A percentile compares a stretch with the other conserved stretches of the same genome.
Conservation (phyloP, 2,888 invertebrate species). For the Sinelater perroti region DNA sequence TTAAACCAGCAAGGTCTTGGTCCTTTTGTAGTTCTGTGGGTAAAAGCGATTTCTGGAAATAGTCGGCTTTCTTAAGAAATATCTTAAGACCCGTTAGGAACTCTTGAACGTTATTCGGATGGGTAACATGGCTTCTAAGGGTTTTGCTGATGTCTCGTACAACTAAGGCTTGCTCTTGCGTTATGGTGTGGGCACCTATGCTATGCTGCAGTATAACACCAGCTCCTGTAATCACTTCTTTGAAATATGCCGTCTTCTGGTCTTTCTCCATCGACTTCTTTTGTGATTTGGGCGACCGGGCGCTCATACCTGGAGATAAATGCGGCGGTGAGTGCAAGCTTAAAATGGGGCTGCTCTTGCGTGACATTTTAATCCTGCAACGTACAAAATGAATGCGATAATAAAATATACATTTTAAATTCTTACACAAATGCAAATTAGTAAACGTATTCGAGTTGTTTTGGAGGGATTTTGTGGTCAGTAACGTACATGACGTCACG, state of each 20-base stretch:
- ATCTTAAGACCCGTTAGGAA: constrained; percentile 63
- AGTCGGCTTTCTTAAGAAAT: constrained; percentile 50
- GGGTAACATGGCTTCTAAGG: constrained; percentile 36
- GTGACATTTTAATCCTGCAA: too few species aligned
- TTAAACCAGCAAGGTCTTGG: constrained; percentile 12
- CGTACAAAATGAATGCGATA: too few species aligned
- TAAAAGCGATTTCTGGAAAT: constrained; percentile 54
- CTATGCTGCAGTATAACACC: constrained; percentile 48
- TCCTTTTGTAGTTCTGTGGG: constrained; percentile 53
- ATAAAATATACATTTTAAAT: too few species aligned
- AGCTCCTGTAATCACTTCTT: constrained; percentile 43
- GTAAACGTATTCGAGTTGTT: too few species aligned
- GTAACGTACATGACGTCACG: too few species aligned
- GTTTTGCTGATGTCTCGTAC: constrained; percentile 53
- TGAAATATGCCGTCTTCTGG: constrained; percentile 39
- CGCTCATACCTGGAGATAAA: too few species aligned
- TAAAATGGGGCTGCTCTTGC: too few species aligned
- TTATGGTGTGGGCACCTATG: constrained; percentile 49
- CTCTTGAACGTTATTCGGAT: constrained; percentile 43
- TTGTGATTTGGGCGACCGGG: constrained; percentile 10
- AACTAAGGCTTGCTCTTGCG: constrained; percentile 55
- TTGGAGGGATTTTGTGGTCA: too few species aligned
- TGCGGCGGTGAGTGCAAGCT: too few species aligned
- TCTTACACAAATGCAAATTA: too few species aligned
- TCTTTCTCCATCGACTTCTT: constrained; percentile 3